Conservation (phyloP, 1,140 invertebrate genomes). For the Drosophila elegans region DNA sequence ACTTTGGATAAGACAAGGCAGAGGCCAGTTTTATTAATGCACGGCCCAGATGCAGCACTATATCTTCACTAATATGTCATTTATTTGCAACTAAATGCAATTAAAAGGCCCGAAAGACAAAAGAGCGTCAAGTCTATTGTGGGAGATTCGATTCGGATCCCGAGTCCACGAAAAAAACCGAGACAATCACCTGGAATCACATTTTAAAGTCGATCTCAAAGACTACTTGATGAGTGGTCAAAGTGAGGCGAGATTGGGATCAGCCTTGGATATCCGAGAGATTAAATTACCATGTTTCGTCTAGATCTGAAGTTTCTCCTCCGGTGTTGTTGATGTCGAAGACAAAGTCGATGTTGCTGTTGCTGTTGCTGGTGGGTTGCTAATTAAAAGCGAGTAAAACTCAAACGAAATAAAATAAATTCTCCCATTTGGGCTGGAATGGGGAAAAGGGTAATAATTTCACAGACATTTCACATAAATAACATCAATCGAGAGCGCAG, state of each 20-base stretch:
- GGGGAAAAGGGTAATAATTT: slow-evolving; percentile 77
- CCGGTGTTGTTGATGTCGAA: slow-evolving; percentile 11
- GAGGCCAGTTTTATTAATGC: slow-evolving; percentile 24
- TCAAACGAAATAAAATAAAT: slow-evolving; percentile 79
- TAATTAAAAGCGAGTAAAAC: slow-evolving; percentile 82
- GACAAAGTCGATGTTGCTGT: too few relatives aligned
- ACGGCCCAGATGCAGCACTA: slow-evolving; percentile 5
- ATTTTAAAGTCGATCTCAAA: slow-evolving; percentile 70
- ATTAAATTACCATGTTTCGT: slow-evolving; percentile 74
- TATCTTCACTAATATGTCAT: slow-evolving; percentile 73
- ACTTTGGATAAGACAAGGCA: slow-evolving; percentile 20
- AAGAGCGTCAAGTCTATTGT: slow-evolving; percentile 73
- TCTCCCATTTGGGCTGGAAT: slow-evolving; percentile 34
- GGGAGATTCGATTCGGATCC: slow-evolving; percentile 24
- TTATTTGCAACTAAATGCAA: slow-evolving; percentile 78
- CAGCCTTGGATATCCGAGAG: slow-evolving; percentile 52
- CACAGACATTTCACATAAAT: slow-evolving; percentile 82
- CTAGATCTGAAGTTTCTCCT: slow-evolving; percentile 40
- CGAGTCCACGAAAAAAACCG: slow-evolving; percentile 14
- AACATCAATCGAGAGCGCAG: slow-evolving; percentile 75
- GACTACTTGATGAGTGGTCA: slow-evolving; percentile 76
- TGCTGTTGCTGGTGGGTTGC: slow-evolving; percentile 54
- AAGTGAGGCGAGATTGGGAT: slow-evolving; percentile 76
- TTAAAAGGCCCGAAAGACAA: slow-evolving; percentile 53
- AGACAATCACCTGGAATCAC: slow-evolving; percentile 64